These are phyloP conservation scores for Pantherophis alleghaniensis DNA, from an alignment of 2,797 vertebrate species.

Conservation along the genomic window DNA sequence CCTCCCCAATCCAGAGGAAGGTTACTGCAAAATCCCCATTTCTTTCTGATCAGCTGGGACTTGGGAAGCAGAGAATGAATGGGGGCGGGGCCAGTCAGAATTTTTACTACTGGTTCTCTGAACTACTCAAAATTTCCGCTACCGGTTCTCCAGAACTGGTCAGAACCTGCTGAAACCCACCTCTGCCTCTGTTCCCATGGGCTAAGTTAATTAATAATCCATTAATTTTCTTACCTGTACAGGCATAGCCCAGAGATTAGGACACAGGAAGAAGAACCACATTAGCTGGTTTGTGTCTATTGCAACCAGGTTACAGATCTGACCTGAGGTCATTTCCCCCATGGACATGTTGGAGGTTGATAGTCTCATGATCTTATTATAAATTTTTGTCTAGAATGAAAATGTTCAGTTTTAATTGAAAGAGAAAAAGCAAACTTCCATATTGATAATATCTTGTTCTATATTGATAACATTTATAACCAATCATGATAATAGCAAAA, in stretches of 20 bases:
- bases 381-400: constrained; percentile 90
- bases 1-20: too few relatives aligned
- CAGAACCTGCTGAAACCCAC: too few relatives aligned
- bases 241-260: constrained; percentile 98
- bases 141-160: too few relatives aligned
- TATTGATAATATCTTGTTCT: background rate
- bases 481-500: background rate
- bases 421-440: background rate
- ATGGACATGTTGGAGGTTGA: constrained; percentile 98
- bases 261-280: constrained; percentile 99
- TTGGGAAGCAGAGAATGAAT: too few relatives aligned
- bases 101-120: too few relatives aligned
- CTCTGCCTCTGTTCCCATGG: background rate
- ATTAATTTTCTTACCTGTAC: constrained; percentile 82
- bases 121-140: too few relatives aligned
- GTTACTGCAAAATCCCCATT: too few relatives aligned
- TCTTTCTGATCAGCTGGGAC: too few relatives aligned
- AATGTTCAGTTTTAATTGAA: constrained; percentile 30
- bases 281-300: constrained; percentile 98
- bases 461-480: background rate
- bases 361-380: constrained; percentile 97
- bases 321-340: constrained; percentile 93
- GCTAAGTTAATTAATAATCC: background rate
- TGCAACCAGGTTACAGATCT: constrained; percentile 97
- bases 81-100: too few relatives aligned